phyloP scores from a whole-genome alignment of 2,113 vertebrate genomes.

The Dipodomys merriami region DNA sequence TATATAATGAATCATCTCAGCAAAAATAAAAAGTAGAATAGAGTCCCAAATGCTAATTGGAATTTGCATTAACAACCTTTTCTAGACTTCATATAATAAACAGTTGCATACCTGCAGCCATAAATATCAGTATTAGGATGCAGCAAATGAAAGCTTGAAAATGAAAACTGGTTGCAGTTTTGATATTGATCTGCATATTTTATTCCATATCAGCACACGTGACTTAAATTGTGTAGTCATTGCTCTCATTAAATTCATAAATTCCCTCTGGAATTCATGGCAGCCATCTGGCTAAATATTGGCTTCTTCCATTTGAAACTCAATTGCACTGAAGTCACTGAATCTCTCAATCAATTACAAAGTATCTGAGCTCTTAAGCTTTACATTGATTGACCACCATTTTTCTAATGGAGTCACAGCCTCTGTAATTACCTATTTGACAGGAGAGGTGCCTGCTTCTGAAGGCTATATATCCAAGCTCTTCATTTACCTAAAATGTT shows the following conservation, averaged over 20 bases:
- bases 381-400: slow-evolving; percentile 79
- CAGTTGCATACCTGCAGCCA: slow-evolving; percentile 41
- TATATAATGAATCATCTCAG: slow-evolving; percentile 36
- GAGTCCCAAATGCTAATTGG: slow-evolving; percentile 60
- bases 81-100: slow-evolving; percentile 30
- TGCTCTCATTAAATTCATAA: slow-evolving; percentile 73
- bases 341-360: slow-evolving; percentile 81
- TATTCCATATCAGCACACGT: slow-evolving; percentile 61
- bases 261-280: slow-evolving; percentile 73
- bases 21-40: slow-evolving; percentile 46
- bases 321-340: slow-evolving; percentile 77
- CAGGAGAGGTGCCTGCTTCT: slow-evolving; percentile 73
- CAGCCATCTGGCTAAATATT: slow-evolving; percentile 79
- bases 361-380: slow-evolving; percentile 76
- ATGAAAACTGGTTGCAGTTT: slow-evolving; percentile 20
- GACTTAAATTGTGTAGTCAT: slow-evolving; percentile 63
- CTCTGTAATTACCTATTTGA: slow-evolving; percentile 80
- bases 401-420: slow-evolving; percentile 79
- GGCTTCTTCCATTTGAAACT: slow-evolving; percentile 75
- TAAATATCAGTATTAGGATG: slow-evolving; percentile 53
- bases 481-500: slow-evolving; percentile 82
- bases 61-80: slow-evolving; percentile 60
- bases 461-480: slow-evolving; percentile 70
- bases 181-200: slow-evolving; percentile 69
- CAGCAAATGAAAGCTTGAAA: slow-evolving; percentile 55